phyloP scores from a whole-genome alignment of 2,797 vertebrate species.

The Margarornis squamiger region DNA sequence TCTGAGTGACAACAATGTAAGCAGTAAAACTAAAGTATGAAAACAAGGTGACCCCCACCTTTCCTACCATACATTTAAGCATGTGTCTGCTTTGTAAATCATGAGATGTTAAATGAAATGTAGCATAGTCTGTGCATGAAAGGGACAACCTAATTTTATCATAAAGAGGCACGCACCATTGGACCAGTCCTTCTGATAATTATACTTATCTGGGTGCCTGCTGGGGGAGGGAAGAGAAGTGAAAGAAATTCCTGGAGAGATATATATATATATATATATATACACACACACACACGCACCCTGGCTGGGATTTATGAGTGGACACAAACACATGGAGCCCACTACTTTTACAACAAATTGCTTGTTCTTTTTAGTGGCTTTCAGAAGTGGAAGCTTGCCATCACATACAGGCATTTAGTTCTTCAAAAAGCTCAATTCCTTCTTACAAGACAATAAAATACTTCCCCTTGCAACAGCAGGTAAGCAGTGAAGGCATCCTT shows the following conservation, averaged over 20 bases:
- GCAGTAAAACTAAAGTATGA: background rate
- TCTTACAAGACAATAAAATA: constrained; percentile 77
- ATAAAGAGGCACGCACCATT: background rate
- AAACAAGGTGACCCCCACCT: background rate
- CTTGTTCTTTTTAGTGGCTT: constrained; percentile 18
- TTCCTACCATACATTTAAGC: background rate
- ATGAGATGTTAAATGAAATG: background rate
- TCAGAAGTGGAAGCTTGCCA: constrained; percentile 25
- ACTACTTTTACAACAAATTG: background rate
- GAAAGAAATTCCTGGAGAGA: background rate
- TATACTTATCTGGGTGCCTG: background rate
- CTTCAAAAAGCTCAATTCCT: constrained; percentile 65
- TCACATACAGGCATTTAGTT: constrained; percentile 57
- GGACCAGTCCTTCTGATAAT: background rate
- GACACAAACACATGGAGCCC: background rate
- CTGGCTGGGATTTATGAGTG: background rate
- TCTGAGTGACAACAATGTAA: background rate
- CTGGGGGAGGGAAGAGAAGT: background rate
- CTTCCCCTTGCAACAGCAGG: constrained; percentile 74
- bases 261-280: background rate
- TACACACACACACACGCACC: background rate
- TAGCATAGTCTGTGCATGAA: background rate
- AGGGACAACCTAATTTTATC: background rate
- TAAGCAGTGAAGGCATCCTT: constrained; percentile 70
- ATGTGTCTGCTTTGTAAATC: background rate